phyloP scores from a whole-genome alignment of 2,797 vertebrate species.

The Cyprinella venusta region DNA sequence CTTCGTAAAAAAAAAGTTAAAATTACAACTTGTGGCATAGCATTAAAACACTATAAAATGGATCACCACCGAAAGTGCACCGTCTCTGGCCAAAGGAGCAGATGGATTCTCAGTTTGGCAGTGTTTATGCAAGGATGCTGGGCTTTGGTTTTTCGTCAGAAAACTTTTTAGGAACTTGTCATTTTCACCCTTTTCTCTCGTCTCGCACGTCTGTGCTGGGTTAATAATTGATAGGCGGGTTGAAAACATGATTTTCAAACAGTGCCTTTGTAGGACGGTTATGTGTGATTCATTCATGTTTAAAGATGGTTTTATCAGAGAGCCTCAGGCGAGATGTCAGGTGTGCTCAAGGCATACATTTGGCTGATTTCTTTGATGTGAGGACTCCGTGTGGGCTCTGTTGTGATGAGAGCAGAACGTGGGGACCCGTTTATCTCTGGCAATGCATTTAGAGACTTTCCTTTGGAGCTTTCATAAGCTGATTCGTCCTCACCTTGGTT shows the following conservation, averaged over 20 bases:
- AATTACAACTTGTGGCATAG: neutral
- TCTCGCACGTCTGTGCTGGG: neutral
- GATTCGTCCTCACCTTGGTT: slow-evolving; percentile 29
- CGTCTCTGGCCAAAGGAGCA: neutral
- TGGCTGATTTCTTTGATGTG: slow-evolving; percentile 63
- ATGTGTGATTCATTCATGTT: slow-evolving; percentile 76
- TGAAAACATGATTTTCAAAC: slow-evolving; percentile 59
- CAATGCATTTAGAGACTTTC: slow-evolving; percentile 36
- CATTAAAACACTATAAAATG: neutral
- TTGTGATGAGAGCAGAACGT: slow-evolving; percentile 17
- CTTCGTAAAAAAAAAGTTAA: neutral
- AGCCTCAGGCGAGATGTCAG: slow-evolving; percentile 73
- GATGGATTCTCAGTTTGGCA: neutral
- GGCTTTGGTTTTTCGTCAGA: neutral
- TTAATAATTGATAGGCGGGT: slow-evolving; percentile 56
- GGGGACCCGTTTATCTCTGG: slow-evolving; percentile 39
- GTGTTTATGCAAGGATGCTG: neutral
- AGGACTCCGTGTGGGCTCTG: slow-evolving; percentile 45
- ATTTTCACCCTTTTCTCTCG: slow-evolving; percentile 13
- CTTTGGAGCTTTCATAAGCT: slow-evolving; percentile 19
- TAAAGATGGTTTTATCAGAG: slow-evolving; percentile 76
- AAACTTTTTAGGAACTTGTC: slow-evolving; percentile 18
- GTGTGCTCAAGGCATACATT: slow-evolving; percentile 64
- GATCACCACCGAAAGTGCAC: neutral
- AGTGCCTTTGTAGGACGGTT: slow-evolving; percentile 52